Evolutionary conservation across 37 sponge, comb jelly and placozoan species (phyloP), one percentile per base, ranked within the genome.

Genomic region (Ianthella basta): DNA sequence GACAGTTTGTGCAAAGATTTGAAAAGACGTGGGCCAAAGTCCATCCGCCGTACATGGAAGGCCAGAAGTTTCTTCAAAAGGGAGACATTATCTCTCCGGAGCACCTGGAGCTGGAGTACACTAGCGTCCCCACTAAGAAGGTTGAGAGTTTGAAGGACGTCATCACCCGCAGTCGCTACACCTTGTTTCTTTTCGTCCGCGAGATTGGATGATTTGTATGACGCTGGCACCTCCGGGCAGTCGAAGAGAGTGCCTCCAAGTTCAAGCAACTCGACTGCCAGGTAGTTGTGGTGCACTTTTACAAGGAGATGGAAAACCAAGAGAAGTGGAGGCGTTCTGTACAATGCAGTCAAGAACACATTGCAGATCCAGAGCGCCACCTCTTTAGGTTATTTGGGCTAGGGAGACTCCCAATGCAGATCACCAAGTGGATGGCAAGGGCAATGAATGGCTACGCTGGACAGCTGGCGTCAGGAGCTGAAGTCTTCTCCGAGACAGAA

Each of bases 231-330:
- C 23, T 64, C 66, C 66, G 66, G 8, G 14, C 14, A 30, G 29
- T 64, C 29, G 66, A 64, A 30, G 66, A 64, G 23, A 12, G 23
- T 30, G 29, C 23, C 8, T 24, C 23, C 29, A 30, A 64, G 23
- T 64, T 64, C 66, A 24, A 64, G 20, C 66, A 30, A 30, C 66
- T 64, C 27, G 66, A 30, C 27, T 64, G 66, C 27, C 23, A 64
- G 66, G 66, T 64, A 30, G 66, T 64, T 24, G 66, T 30, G 6
- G 66, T 64, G 8, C 66, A 64, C 66, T 64, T 29, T 30, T 64
- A 64, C 66, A 64, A 10, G 14, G n/a, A n/a, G n/a, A 16, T 10
- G 23, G 66, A 64, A 30, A 64, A 64, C 23, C 27, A 29, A 30
- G 23, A 21, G 27, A 16, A 64, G 66, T 64, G 66, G 66, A 64